A percentile compares a stretch with the other conserved stretches of the same genome.
phyloP scores from a whole-genome alignment of 2,888 invertebrate species.

The Boloria selene region DNA sequence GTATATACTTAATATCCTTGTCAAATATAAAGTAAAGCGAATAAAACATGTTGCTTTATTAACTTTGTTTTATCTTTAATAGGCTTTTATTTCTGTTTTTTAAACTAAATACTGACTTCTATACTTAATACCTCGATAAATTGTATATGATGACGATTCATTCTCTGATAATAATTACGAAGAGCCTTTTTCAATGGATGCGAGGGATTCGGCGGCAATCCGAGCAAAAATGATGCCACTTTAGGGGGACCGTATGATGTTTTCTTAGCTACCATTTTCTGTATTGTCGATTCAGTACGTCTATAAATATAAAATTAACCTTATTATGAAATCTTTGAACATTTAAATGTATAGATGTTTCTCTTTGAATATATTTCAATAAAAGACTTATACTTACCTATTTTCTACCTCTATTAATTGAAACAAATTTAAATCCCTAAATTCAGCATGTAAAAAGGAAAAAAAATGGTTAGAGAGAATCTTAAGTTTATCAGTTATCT shows the following conservation, averaged over 20 bases:
- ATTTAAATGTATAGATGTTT: background rate
- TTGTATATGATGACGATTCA: slow-evolving; percentile 69
- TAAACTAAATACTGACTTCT: background rate
- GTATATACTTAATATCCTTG: no score
- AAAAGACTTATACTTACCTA: slow-evolving; percentile 53
- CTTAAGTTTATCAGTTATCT: no score
- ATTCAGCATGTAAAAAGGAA: slow-evolving; percentile 56
- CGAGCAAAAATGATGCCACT: slow-evolving; percentile 71
- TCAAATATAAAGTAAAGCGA: no score
- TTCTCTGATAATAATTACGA: slow-evolving; percentile 62
- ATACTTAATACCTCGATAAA: slow-evolving; percentile 62
- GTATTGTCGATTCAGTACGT: slow-evolving; percentile 61
- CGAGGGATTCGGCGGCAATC: slow-evolving; percentile 67
- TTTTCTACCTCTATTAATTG: slow-evolving; percentile 58
- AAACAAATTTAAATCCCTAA: slow-evolving; percentile 67
- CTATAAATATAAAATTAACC: slow-evolving; percentile 44
- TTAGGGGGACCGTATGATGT: slow-evolving; percentile 66
- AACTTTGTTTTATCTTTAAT: no score
- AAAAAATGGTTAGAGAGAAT: background rate
- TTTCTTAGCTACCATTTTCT: slow-evolving; percentile 54
- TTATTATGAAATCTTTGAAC: background rate
- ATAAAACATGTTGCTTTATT: no score
- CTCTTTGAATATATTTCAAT: background rate
- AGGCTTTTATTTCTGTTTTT: background rate
- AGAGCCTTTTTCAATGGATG: slow-evolving; percentile 72